phyloP scores from a whole-genome alignment of 2,797 vertebrate genomes.

The Otolemur crassicaudatus region DNA sequence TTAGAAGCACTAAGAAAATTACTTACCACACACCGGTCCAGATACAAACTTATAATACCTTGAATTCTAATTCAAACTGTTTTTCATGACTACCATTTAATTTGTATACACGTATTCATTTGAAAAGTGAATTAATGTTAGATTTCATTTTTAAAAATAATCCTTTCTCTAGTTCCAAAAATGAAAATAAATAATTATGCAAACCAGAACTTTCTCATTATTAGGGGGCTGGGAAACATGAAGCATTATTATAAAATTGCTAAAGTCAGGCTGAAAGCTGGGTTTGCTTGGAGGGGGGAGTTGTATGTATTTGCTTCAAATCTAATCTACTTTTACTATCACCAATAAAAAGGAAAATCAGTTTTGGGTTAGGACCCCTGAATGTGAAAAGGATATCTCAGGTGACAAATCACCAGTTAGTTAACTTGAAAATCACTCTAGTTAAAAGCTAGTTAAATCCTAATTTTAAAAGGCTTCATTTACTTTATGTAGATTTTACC shows the following conservation, averaged over 20 bases:
- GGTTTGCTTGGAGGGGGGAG: not conserved
- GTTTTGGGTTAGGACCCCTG: slow-evolving; percentile 15
- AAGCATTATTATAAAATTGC: not conserved
- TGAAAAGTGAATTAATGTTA: slow-evolving; percentile 26
- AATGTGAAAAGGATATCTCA: slow-evolving; percentile 36
- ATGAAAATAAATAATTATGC: slow-evolving; percentile 29
- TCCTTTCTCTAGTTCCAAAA: not conserved
- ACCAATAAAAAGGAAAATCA: slow-evolving; percentile 31
- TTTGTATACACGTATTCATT: not conserved
- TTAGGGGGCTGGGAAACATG: not conserved
- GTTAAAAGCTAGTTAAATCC: slow-evolving; percentile 55
- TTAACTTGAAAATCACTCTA: slow-evolving; percentile 21
- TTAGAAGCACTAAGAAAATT: slow-evolving; percentile 49
- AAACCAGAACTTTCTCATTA: slow-evolving; percentile 3
- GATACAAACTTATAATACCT: not conserved
- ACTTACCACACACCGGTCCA: not conserved
- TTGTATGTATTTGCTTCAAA: slow-evolving; percentile 10
- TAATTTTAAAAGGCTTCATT: slow-evolving; percentile 47
- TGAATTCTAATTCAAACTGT: slow-evolving; percentile 45
- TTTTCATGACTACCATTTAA: slow-evolving; percentile 18
- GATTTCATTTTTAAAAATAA: not conserved
- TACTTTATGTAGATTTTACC: not conserved
- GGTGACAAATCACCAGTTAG: slow-evolving; percentile 9
- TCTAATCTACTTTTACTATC: slow-evolving; percentile 36
- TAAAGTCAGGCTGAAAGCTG: not conserved